Percentiles rank a stretch among this genome's conserved stretches.
Evolutionary conservation across 2,113 vertebrate species (phyloP).

Genomic region (Hippolais icterina): DNA sequence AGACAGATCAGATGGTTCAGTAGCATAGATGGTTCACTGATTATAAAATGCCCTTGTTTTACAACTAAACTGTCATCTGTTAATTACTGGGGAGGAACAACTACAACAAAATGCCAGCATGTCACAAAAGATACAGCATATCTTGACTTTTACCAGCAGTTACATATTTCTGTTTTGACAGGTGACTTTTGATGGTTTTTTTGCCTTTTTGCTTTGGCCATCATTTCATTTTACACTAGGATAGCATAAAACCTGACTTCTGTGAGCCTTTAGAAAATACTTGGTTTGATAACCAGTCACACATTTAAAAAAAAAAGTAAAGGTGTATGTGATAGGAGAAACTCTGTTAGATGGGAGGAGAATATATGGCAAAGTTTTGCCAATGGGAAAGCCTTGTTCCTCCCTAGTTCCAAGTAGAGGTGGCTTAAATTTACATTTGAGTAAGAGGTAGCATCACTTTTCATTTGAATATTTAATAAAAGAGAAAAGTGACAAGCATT

Average conservation of each 20-base stretch:
- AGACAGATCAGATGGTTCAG: conserved; percentile 56
- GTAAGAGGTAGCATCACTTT: neutral
- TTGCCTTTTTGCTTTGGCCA: conserved; percentile 15
- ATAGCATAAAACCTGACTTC: neutral
- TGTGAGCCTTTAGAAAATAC: neutral
- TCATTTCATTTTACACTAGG: neutral
- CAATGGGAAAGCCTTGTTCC: neutral
- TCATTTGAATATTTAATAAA: neutral
- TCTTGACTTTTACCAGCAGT: neutral
- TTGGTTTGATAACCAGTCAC: neutral
- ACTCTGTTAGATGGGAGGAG: neutral
- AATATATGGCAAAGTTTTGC: neutral
- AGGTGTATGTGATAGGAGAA: neutral
- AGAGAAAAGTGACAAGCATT: neutral
- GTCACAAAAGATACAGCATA: neutral
- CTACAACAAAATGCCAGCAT: neutral
- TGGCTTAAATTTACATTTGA: neutral
- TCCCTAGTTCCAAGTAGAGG: neutral
- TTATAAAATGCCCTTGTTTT: conserved; percentile 55
- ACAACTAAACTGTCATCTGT: conserved; percentile 42
- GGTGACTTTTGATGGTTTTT: neutral
- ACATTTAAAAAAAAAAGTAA: neutral
- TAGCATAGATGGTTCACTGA: conserved; percentile 33
- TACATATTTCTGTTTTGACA: neutral
- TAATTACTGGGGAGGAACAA: conserved; percentile 22